Evolutionary conservation across 2,888 invertebrate species (phyloP), one percentile per base, ranked within the genome.

Genomic region (Cynaeus angustus): DNA sequence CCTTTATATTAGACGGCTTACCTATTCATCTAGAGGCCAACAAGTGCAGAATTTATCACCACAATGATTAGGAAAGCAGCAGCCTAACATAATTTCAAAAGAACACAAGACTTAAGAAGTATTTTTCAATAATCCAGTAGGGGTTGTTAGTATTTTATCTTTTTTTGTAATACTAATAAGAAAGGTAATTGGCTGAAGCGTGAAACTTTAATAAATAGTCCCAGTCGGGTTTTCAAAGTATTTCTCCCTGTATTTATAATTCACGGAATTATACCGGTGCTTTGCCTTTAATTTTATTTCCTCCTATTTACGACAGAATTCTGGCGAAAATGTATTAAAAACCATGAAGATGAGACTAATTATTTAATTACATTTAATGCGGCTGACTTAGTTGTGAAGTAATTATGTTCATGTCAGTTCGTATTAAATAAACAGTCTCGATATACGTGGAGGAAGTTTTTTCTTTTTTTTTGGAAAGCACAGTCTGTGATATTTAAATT

Each of bases 1-100:
- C 77, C 71, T 75, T 55, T 59, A 66, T 65, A 65, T 66, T 58
- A 56, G 38, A 41, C 37, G 52, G 48, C 59, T 66, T 48, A 70
- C 66, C 66, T 65, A 69, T 64, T 53, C 70, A 56, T 41, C 41
- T 50, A 37, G 16, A 38, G 30, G 10, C 5, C 38, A n/a, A 41
- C 14, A 41, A 38, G 56, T n/a, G 33, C n/a, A 7, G 33, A 33
- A 33, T 33, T 33, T 33, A 7, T 33, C 9, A 33, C 33, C 3
- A 1, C 21, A n/a, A n/a, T n/a, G 33, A 33, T 33, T 7, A 33
- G 33, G 7, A 9, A 33, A 21, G 1, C 4, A 3, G 1, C 21
- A 21, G 21, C 21, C 4, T 21, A 4, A 21, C 4, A 4, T 21
- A 21, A 21, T 21, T 21, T 21, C 4, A n/a, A n/a, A n/a, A n/a